Percentiles rank a stretch among this genome's conserved stretches.
phyloP scores from a whole-genome alignment of 1,140 invertebrate species.

The Mycetomoellerius zeteki region DNA sequence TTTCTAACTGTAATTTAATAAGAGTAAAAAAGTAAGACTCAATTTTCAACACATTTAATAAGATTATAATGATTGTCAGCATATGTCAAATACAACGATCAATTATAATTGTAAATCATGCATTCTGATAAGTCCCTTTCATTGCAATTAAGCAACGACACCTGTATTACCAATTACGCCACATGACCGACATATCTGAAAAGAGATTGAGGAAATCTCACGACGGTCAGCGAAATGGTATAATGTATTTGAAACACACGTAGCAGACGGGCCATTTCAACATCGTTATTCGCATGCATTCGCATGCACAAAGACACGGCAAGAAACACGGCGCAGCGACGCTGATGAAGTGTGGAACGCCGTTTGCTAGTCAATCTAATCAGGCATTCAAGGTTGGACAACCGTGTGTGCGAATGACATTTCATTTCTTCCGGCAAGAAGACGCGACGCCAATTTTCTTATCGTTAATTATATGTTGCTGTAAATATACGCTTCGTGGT shows the following conservation, averaged over 20 bases:
- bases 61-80: background rate
- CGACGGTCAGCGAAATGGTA: constrained; percentile 6
- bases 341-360: constrained; percentile 54
- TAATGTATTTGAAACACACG: constrained; percentile 31
- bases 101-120: constrained; percentile 15
- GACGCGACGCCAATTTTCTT: background rate
- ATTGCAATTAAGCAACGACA: constrained; percentile 4
- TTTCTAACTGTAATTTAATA: background rate
- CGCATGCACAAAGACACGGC: constrained; percentile 65
- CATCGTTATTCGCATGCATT: constrained; percentile 48
- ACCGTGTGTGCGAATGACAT: constrained; percentile 15
- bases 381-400: constrained; percentile 59
- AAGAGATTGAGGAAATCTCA: constrained; percentile 32
- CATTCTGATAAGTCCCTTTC: background rate
- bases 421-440: constrained; percentile 8
- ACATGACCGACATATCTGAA: constrained; percentile 30
- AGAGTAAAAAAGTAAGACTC: background rate
- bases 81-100: background rate
- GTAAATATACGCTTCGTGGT: background rate
- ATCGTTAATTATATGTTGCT: constrained; percentile 44
- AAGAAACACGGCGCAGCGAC: constrained; percentile 60
- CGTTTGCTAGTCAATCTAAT: constrained; percentile 63
- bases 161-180: constrained; percentile 1
- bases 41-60: background rate
- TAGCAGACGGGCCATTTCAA: constrained; percentile 60